Percentiles rank a stretch among this genome's conserved stretches.
phyloP scores from a whole-genome alignment of 2,113 vertebrate genomes.

The Podarcis cretensis region DNA sequence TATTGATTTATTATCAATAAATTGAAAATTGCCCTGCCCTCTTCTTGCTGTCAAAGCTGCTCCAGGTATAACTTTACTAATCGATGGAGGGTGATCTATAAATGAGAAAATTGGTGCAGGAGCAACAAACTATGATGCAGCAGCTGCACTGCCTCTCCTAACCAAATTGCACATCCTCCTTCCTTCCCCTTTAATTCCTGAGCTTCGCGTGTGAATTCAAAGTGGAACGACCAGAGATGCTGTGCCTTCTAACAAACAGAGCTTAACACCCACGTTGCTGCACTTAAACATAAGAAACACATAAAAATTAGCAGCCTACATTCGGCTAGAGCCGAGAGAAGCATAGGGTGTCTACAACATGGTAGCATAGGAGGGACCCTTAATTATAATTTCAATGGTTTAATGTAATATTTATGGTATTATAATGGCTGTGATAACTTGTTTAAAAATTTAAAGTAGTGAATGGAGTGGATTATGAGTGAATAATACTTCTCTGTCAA shows the following conservation, averaged over 20 bases:
- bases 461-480: constrained; percentile 48
- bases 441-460: constrained; percentile 71
- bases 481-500: constrained; percentile 60
- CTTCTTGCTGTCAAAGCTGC: too few species aligned
- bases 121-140: not conserved
- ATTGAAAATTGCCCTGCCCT: too few species aligned
- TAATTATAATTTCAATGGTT: constrained; percentile 63
- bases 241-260: not conserved
- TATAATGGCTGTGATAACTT: constrained; percentile 70
- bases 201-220: not conserved
- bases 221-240: not conserved
- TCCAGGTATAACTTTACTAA: too few species aligned
- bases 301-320: not conserved
- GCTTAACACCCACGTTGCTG: not conserved
- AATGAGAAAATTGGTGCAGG: not conserved
- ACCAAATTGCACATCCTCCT: not conserved
- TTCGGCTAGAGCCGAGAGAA: not conserved
- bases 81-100: too few species aligned
- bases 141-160: not conserved
- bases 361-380: not conserved
- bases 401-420: constrained; percentile 70
- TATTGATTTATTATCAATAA: too few species aligned
- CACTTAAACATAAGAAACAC: not conserved
- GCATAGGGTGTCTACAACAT: not conserved
- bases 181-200: not conserved